These are phyloP conservation scores for Harpalus rufipes DNA, from an alignment of 2,888 invertebrate genomes.

Conservation along the genomic window DNA sequence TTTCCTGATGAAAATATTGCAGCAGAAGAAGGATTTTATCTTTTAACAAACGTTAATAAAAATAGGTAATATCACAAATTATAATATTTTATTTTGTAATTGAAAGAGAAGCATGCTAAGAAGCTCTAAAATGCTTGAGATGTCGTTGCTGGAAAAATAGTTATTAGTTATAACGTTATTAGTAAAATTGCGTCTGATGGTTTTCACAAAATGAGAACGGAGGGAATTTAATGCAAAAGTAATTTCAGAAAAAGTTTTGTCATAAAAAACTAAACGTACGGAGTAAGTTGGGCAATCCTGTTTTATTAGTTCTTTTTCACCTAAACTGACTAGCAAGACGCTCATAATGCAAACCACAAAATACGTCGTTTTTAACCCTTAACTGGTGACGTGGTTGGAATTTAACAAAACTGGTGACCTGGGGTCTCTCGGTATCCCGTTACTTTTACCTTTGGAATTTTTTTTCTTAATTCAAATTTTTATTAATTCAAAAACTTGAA, in stretches of 20 bases:
- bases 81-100: not conserved
- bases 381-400: no score
- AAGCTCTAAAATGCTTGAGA: not conserved
- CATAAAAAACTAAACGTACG: constrained; percentile 41
- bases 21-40: not conserved
- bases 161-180: constrained; percentile 31
- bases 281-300: constrained; percentile 26
- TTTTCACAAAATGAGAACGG: not conserved
- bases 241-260: constrained; percentile 38
- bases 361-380: not conserved
- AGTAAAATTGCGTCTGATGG: constrained; percentile 31
- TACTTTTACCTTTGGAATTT: no score
- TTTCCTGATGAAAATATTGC: not conserved
- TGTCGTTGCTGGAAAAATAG: not conserved
- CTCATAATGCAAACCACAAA: not conserved
- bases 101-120: not conserved
- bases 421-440: no score
- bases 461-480: no score
- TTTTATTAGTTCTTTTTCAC: constrained; percentile 28
- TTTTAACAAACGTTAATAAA: not conserved
- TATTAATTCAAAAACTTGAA: no score
- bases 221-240: constrained; percentile 31
- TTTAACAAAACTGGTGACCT: no score
- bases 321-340: not conserved
- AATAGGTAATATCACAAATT: not conserved